A percentile compares a stretch with the other conserved stretches of the same genome.
Conservation (phyloP, 2,113 vertebrate genomes). For the Empidonax alnorum region DNA sequence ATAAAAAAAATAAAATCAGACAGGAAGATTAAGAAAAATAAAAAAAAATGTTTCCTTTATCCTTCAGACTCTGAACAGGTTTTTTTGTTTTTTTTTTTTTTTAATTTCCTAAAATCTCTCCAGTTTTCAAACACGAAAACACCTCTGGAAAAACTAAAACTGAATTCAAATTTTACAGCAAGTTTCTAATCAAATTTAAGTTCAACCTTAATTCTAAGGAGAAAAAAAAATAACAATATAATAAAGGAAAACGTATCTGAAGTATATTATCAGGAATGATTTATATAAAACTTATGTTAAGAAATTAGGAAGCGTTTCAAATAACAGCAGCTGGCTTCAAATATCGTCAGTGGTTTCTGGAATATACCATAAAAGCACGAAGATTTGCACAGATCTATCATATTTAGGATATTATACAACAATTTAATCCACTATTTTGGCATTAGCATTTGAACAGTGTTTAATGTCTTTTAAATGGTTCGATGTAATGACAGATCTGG, state of each 20-base stretch:
- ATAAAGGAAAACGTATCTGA: neutral
- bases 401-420: slow-evolving; percentile 32
- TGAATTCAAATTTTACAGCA: neutral
- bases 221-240: neutral
- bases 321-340: slow-evolving; percentile 10
- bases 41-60: too few relatives aligned
- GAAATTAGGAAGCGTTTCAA: slow-evolving; percentile 22
- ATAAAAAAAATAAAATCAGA: neutral
- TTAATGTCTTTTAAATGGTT: slow-evolving; percentile 69
- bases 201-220: neutral
- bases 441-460: slow-evolving; percentile 63
- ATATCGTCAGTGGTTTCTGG: neutral
- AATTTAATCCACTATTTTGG: slow-evolving; percentile 39
- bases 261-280: neutral
- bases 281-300: neutral
- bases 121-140: neutral
- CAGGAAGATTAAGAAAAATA: neutral
- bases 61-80: neutral
- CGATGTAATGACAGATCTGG: slow-evolving; percentile 6
- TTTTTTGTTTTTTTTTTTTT: neutral
- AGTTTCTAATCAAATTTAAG: neutral
- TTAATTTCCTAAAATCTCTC: neutral
- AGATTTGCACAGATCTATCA: slow-evolving; percentile 1
- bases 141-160: neutral
- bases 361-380: neutral